Percentiles rank a stretch among this genome's conserved stretches.
Conservation (phyloP, 2,113 vertebrate species). For the Myrmecophaga tridactyla region DNA sequence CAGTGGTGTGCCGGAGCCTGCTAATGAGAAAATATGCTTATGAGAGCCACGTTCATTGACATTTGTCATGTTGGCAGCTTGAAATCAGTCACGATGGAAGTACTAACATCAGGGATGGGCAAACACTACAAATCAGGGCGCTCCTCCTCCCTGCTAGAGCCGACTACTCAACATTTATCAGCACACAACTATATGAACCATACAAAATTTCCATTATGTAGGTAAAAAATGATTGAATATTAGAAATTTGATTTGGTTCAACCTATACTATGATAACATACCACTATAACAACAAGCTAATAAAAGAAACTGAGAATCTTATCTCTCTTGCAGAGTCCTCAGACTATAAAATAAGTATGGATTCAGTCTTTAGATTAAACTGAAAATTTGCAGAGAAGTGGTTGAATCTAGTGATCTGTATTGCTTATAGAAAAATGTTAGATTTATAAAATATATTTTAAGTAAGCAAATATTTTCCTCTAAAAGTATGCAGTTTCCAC, state of each 20-base stretch:
- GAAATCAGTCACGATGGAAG: background rate
- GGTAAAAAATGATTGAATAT: background rate
- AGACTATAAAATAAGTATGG: background rate
- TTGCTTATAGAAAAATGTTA: background rate
- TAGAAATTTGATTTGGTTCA: background rate
- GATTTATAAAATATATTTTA: background rate
- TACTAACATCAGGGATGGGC: background rate
- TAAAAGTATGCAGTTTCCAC: background rate
- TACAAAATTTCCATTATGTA: background rate
- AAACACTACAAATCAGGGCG: background rate
- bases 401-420: background rate
- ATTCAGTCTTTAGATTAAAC: background rate
- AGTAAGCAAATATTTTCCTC: background rate
- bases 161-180: background rate
- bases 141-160: background rate
- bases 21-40: background rate
- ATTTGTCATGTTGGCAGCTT: background rate
- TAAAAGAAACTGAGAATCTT: background rate
- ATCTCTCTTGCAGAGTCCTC: background rate
- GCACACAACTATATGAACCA: background rate
- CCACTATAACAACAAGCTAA: background rate
- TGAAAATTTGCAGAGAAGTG: background rate
- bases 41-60: background rate
- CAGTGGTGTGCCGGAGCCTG: background rate
- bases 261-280: background rate